Evolutionary conservation across 2,888 invertebrate genomes (phyloP), one percentile per base, ranked within the genome.

Genomic region (Bembecia ichneumoniformis): DNA sequence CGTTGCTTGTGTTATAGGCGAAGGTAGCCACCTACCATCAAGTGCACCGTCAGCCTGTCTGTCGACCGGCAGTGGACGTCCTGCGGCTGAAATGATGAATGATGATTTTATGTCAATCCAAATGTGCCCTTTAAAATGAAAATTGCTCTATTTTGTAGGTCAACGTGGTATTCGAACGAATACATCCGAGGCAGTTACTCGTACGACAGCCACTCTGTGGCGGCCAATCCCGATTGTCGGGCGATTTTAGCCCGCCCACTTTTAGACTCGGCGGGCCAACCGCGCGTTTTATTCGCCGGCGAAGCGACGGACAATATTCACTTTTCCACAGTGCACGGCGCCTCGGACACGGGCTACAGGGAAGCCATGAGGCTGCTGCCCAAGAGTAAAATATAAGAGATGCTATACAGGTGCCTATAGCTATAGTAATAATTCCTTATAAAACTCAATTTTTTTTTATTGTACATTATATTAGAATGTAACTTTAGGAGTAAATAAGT

Each of bases 291-390:
- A n/a, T 91, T 91, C 71, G 90, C 90, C 1, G 91, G 91, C 0
- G 91, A 91, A 62, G 91, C 90, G 0, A 90, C 90, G 0, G 60
- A 79, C 1, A 34, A 46, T 0, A 84, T 77, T 15, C 91, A 88
- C 62, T 93, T 89, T 68, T 91, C 92, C 0, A 93, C 93, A 0
- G 93, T 93, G 0, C 93, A 94, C 60, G 94, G 94, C 0, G 94
- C 93, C 0, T 75, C 90, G 0, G 92, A 92, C 56, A 86, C 89
- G 0, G 93, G 93, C 0, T 84, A 84, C 60, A 82, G 93, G 35
- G 93, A 93, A 64, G 93, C 93, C 0, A 59, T 50, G 54, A 57
- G 74, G 9, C 43, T 77, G 0, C 50, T 77, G 36, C 40, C n/a
- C 48, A 47, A 34, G 7, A 47, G 50, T 34, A 49, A 49, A 34